Percentiles rank a stretch among this genome's conserved stretches.
Evolutionary conservation across 2,888 invertebrate genomes (phyloP).

Genomic region (Margaritifera margaritifera): DNA sequence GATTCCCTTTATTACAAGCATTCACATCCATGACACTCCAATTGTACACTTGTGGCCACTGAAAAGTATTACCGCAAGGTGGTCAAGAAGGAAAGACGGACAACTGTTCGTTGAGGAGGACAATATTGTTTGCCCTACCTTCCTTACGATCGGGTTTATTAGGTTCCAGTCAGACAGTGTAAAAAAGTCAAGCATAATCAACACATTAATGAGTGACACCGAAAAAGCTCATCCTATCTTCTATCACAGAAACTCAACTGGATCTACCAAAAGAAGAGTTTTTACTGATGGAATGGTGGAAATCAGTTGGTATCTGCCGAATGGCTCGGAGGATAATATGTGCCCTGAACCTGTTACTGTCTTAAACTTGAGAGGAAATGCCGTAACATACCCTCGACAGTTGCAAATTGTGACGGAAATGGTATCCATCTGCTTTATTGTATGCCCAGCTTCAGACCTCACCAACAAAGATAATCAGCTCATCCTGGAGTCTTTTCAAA

Average conservation of each 20-base stretch:
- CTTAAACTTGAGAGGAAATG: constrained; percentile 14
- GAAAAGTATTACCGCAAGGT: neutral
- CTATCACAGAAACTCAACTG: constrained; percentile 11
- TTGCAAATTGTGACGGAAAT: neutral
- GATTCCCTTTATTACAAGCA: constrained; percentile 1
- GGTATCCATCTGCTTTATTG: constrained; percentile 2
- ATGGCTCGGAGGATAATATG: neutral
- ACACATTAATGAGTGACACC: constrained; percentile 5
- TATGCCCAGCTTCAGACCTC: neutral
- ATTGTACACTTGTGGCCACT: constrained; percentile 5
- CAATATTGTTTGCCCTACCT: neutral
- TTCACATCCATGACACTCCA: neutral
- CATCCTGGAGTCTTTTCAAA: too few species aligned
- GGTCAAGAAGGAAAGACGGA: too few species aligned
- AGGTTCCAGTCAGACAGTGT: constrained; percentile 2
- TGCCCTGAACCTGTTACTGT: constrained; percentile 1
- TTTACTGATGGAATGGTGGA: constrained; percentile 7
- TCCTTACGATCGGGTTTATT: constrained; percentile 3
- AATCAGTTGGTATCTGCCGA: constrained; percentile 12
- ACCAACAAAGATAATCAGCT: too few species aligned
- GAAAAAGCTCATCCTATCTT: constrained; percentile 13
- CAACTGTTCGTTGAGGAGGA: neutral
- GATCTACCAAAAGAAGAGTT: constrained; percentile 6
- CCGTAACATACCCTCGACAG: neutral
- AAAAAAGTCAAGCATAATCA: constrained; percentile 8